Base-by-base conservation (phyloP, 2,888 invertebrate species). In the Polymixis flavicincta region DNA sequence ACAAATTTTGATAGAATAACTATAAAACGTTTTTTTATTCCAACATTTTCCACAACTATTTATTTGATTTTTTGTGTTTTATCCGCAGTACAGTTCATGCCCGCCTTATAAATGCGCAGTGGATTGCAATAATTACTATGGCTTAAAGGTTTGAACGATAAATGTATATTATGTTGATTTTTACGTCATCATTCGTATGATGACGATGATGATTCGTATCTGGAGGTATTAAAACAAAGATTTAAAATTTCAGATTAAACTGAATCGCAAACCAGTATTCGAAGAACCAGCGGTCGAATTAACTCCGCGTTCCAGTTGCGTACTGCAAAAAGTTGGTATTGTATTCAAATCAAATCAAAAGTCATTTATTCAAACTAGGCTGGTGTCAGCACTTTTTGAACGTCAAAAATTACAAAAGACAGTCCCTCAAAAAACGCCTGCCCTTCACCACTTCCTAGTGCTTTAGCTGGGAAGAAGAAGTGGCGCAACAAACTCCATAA, bases 281-380 rank as follows among this genome's bases (percentile, higher is more conserved):
- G 92, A 93, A n/a, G 92, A 92, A 14, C 73, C 88, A 1, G 89
- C 89, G 7, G 87, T 90, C 25, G 94, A 95, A 88, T 82, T 96
- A 52, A 95, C 95, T 19, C 95, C 95, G 6, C 91, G 95, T 28
- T 89, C 95, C 4, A 95, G 94, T 81, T 93, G 95, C 78, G 76
- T 94, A 52, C 85, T 95, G n/a, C 85, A 91, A 82, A 95, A 93
- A 88, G 95, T 95, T 50, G 22, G 85, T 84, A 17, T 52, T 28
- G 8, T 45, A n/a, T n/a, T n/a, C n/a, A n/a, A n/a, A n/a, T n/a
- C n/a, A n/a, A n/a, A n/a, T n/a, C n/a, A n/a, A n/a, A n/a, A n/a
- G n/a, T n/a, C n/a, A n/a, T n/a, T n/a, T n/a, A n/a, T n/a, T n/a
- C n/a, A n/a, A n/a, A n/a, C n/a, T n/a, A n/a, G n/a, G n/a, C n/a